A percentile compares a stretch with the other conserved stretches of the same genome.
These are phyloP conservation scores for Porites australiensis DNA, from an alignment of 64 coral and sea anemone species.

Conservation along the genomic window DNA sequence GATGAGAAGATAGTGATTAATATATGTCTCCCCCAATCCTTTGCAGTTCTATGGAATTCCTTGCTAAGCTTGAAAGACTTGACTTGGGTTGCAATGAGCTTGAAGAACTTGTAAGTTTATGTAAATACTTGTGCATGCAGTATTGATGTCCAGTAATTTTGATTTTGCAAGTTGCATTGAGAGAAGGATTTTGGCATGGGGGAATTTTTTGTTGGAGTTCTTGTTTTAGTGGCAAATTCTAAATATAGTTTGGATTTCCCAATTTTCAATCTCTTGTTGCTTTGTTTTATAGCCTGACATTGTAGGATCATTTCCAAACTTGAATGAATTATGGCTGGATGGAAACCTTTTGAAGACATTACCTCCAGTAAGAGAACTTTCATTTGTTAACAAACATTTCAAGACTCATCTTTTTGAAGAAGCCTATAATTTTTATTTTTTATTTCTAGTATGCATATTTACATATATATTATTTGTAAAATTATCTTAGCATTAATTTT, in stretches of 20 bases:
- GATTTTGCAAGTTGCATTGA: too few species aligned
- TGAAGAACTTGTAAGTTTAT: constrained; percentile 88
- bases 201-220: too few species aligned
- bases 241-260: too few species aligned
- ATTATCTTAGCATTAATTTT: too few species aligned
- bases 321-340: constrained; percentile 96
- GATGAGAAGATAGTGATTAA: too few species aligned
- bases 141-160: too few species aligned
- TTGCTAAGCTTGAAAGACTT: constrained; percentile 92
- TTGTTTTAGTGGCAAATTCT: too few species aligned
- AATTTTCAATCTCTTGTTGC: background rate
- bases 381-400: background rate
- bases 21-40: background rate
- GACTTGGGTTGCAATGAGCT: constrained; percentile 98
- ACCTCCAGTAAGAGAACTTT: constrained; percentile 71
- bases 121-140: too few species aligned
- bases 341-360: constrained; percentile 96
- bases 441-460: too few species aligned
- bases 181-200: too few species aligned
- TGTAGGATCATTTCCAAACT: constrained; percentile 86
- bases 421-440: background rate
- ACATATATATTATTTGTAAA: too few species aligned
- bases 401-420: background rate
- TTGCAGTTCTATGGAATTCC: constrained; percentile 90
- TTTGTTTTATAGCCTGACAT: constrained; percentile 83